Evolutionary conservation across 2,888 invertebrate species (phyloP), one percentile per base, ranked within the genome.

Genomic region (Celastrina argiolus): DNA sequence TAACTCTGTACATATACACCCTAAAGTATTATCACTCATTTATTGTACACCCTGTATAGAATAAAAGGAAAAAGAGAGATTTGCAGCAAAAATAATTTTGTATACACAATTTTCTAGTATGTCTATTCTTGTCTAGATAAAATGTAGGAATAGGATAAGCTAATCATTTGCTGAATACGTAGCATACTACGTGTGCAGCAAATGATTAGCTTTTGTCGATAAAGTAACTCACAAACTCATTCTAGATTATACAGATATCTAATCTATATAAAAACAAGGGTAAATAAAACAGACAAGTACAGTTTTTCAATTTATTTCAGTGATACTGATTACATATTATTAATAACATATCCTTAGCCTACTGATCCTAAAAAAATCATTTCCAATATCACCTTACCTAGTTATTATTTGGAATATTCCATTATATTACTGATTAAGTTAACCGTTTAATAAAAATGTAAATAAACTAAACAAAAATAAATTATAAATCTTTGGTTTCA

Each of bases 281-380:
- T 22, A 67, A 82, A 76, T 73, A 71, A 84, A 81, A 83, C 76
- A 69, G 67, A 72, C 51, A 64, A 69, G 75, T 82, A 81, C 80
- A 82, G 83, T 81, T 86, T 88, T 87, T 83, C 6, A 79, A 80
- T 90, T 90, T 90, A 90, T 88, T 91, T 89, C 89, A 90, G 87
- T 90, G 87, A 89, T 90, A 89, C 89, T 88, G 87, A 87, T 87
- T 90, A 90, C 88, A 90, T 88, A 84, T 83, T 85, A 85, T 80
- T 89, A 84, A 86, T 90, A 90, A 89, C 87, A 88, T 90, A 90
- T 84, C 77, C 90, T 91, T 91, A 90, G 67, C 74, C 90, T 91
- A 90, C 83, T 90, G 88, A 90, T 87, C 87, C 91, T 90, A 90
- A 88, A 91, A 91, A 91, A 90, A 89, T 89, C 90, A 89, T 88